Conservation (phyloP, 2,888 invertebrate species). For the Troglohyphantes excavatus region DNA sequence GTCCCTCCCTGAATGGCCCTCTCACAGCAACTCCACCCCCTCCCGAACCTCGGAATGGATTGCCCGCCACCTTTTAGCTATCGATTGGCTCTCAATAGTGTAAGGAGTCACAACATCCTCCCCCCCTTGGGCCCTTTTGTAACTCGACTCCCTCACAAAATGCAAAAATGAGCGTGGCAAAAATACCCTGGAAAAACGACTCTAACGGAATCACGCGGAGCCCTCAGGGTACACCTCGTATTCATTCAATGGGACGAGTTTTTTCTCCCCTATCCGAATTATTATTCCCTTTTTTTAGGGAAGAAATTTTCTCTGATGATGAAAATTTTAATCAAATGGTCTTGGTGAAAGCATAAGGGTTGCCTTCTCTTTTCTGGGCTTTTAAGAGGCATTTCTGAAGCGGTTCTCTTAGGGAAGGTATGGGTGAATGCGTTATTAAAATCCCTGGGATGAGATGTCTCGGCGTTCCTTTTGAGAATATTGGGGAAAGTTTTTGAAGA, state of each 20-base stretch:
- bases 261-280: not conserved
- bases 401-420: not conserved
- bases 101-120: conserved; percentile 33
- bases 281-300: not conserved
- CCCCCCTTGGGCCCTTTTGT: conserved; percentile 2
- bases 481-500: not conserved
- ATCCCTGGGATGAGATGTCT: conserved; percentile 1
- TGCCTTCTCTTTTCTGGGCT: not conserved
- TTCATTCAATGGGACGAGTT: not conserved
- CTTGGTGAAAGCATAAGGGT: not conserved
- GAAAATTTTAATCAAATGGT: conserved; percentile 62
- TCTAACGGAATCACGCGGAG: not conserved
- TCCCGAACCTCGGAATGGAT: conserved; percentile 48
- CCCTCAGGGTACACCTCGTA: not conserved
- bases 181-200: not conserved
- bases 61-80: conserved; percentile 55
- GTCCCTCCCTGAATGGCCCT: not conserved
- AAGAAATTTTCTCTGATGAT: conserved; percentile 39
- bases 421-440: conserved; percentile 35
- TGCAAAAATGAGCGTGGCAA: not conserved
- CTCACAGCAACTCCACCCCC: conserved; percentile 1
- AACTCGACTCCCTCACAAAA: not conserved
- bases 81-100: conserved; percentile 40
- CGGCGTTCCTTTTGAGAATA: not conserved
- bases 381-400: not conserved